Base-by-base conservation (phyloP, 2,888 invertebrate genomes). In the Eristalinus aeneus region DNA sequence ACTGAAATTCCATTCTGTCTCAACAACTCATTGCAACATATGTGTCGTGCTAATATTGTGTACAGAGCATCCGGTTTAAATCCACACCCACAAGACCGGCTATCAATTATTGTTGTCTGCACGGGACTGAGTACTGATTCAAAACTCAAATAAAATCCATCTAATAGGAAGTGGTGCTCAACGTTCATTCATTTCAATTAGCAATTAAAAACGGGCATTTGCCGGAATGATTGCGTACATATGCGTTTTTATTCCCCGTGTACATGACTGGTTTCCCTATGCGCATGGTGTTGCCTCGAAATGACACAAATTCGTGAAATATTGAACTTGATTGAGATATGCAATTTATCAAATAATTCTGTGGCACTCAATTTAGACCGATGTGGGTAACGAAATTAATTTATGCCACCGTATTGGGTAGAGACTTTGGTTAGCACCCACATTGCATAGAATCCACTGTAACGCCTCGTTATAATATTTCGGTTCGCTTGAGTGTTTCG, bases 181-280 rank as follows among this genome's bases (percentile, higher is more conserved):
- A 72, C 78, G 72, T 67, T 72, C 72, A 79, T 67, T 67, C 60
- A 79, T 72, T 72, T 72, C 78, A 67, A 79, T 79, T 72, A 72
- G 58, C 60, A 39, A 39, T 71, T 6, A 39, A 72, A 67, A 78
- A 39, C n/a, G 6, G 4, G 34, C 10, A 39, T 53, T 65, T 27
- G 6, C 11, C 36, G 22, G 34, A 46, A 46, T 46, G 34, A 34
- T 9, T 9, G 8, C 34, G 46, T 46, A 46, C 32, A 22, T 34
- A 34, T 12, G 23, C 10, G 32, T 58, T 58, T 69, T 54, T 10
- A 56, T 10, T 54, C 2, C 36, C 23, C 5, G 27, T 27, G 27
- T 2, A 27, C 2, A 5, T 27, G 27, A 27, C 27, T 5, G 5
- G 27, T 27, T 27, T 27, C 27, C 27, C 27, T 5, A 5, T 5